Evolutionary conservation across 2,888 invertebrate species (phyloP), one percentile per base, ranked within the genome.

Genomic region (Noctua pronuba): DNA sequence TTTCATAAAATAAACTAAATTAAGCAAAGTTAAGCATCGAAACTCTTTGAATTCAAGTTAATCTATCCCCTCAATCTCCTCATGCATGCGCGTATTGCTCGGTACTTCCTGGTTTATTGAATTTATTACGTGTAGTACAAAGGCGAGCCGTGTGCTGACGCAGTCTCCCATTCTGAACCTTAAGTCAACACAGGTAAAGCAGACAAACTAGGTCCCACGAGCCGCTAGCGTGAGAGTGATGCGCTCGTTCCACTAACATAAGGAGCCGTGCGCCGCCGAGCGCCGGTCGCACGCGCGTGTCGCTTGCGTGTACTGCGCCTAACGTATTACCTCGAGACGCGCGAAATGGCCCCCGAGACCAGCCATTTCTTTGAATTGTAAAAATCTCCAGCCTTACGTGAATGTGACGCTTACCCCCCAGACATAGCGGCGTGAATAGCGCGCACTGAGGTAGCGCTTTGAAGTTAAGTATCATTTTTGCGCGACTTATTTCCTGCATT

Each of bases 401-500:
- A 85, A 67, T 78, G 28, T 71, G 28, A 46, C 10, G 38, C 62
- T 75, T 81, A 65, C 66, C 13, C 11, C 31, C 28, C 11, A 66
- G 68, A 73, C 41, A 84, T 86, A 88, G 73, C 41, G 83, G 75
- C 28, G 67, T 41, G 58, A 84, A 83, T 85, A 52, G 75, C 60
- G 69, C n/a, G 44, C 28, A 21, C 21, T 67, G 60, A 52, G 74
- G 46, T 55, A 41, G 21, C 28, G 68, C 80, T 88, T 87, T 86
- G 85, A 86, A 85, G 77, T 84, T 72, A 84, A 85, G 83, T 84
- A 88, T 90, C 84, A 88, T 90, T 91, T 88, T 88, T 86, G 85
- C 65, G 82, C 87, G 87, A 85, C 85, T 86, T 90, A 89, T 87
- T 85, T 86, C 81, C 60, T 92, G 89, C 88, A 92, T 92, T 90